phyloP scores from a whole-genome alignment of 2,888 invertebrate species.

The Temnothorax ravouxi region DNA sequence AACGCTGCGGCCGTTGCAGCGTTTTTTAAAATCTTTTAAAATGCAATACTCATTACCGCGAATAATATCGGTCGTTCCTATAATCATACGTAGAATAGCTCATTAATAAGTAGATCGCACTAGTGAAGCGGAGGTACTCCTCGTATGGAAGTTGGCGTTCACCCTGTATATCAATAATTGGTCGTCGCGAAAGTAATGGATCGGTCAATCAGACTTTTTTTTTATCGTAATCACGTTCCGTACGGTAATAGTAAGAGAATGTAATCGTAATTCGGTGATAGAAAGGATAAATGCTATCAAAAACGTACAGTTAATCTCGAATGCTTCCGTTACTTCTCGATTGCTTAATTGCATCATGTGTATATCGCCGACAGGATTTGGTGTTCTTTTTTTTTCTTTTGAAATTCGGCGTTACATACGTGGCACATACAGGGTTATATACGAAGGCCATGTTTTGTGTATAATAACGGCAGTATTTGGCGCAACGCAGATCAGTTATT shows the following conservation, averaged over 20 bases:
- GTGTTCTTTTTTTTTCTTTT: not conserved
- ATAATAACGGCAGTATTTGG: conserved; percentile 63
- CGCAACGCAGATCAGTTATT: conserved; percentile 14
- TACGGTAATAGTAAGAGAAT: conserved; percentile 17
- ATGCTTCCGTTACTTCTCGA: conserved; percentile 26
- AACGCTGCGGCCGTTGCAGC: conserved; percentile 12
- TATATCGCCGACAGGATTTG: conserved; percentile 9
- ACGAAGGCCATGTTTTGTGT: conserved; percentile 39
- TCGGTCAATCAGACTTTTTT: conserved; percentile 37
- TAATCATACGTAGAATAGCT: conserved; percentile 9
- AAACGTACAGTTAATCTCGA: conserved; percentile 27
- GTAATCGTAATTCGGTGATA: conserved; percentile 38
- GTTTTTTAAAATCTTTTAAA: conserved; percentile 40
- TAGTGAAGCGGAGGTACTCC: conserved; percentile 42
- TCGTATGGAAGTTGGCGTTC: conserved; percentile 46
- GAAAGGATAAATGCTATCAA: conserved; percentile 55
- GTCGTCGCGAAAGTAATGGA: conserved; percentile 44
- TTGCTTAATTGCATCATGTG: conserved; percentile 11
- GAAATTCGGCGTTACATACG: conserved; percentile 1
- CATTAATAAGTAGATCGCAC: conserved; percentile 26
- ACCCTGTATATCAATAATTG: conserved; percentile 48
- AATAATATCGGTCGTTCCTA: conserved; percentile 33
- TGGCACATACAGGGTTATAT: conserved; percentile 38
- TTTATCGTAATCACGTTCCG: conserved; percentile 28
- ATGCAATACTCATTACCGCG: conserved; percentile 18